Evolutionary conservation across 2,888 invertebrate species (phyloP).

Genomic region (Malacosoma neustria): DNA sequence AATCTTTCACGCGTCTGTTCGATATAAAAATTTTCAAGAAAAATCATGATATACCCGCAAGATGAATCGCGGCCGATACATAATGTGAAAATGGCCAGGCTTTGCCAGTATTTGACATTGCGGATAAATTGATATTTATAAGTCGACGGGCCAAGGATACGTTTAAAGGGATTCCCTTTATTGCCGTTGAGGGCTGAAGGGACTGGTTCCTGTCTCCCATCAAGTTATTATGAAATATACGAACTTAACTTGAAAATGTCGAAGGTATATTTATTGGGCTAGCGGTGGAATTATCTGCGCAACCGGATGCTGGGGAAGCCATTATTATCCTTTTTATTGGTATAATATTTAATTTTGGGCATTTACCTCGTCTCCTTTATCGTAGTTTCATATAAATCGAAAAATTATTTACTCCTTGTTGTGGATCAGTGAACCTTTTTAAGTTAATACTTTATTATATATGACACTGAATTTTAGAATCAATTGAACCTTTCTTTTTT

Average conservation of each 20-base stretch:
- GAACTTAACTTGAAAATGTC: slow-evolving; percentile 64
- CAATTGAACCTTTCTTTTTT: too few relatives aligned
- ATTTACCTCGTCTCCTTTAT: slow-evolving; percentile 45
- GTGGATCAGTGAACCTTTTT: slow-evolving; percentile 16
- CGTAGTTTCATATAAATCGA: slow-evolving; percentile 58
- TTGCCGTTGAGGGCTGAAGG: slow-evolving; percentile 55
- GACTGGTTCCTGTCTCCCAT: slow-evolving; percentile 62
- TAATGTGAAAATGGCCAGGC: slow-evolving; percentile 61
- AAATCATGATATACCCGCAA: slow-evolving; percentile 45
- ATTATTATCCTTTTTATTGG: slow-evolving; percentile 73
- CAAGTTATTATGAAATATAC: slow-evolving; percentile 69
- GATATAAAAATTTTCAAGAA: slow-evolving; percentile 21
- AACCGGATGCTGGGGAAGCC: slow-evolving; percentile 62
- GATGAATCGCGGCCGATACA: slow-evolving; percentile 53
- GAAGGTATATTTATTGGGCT: slow-evolving; percentile 69
- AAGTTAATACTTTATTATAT: too few relatives aligned
- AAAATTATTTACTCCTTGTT: slow-evolving; percentile 43
- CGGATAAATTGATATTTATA: slow-evolving; percentile 75
- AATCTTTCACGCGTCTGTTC: background rate
- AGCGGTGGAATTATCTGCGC: slow-evolving; percentile 60
- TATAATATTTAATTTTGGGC: slow-evolving; percentile 73
- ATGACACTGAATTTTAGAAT: too few relatives aligned
- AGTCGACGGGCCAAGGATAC: slow-evolving; percentile 64
- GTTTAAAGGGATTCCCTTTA: slow-evolving; percentile 73
- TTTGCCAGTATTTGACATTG: slow-evolving; percentile 61